Percentiles rank a stretch among this genome's conserved stretches.
Evolutionary conservation across 2,797 vertebrate species (phyloP).

Genomic region (Valencia hispanica): DNA sequence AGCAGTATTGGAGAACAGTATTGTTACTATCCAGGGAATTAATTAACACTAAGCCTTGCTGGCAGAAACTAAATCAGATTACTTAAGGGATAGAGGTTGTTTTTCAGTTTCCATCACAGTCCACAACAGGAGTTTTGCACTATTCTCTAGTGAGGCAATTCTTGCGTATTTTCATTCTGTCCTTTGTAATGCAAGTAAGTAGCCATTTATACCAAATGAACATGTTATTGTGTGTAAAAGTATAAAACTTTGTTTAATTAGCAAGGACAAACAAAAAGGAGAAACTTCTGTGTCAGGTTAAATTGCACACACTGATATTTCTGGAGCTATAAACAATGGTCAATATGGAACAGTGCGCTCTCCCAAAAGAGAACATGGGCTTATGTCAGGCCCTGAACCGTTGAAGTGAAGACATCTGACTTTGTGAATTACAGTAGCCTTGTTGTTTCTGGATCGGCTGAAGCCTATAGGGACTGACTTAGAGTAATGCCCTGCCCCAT

Average conservation of each 20-base stretch:
- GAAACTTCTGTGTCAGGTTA: constrained; percentile 5
- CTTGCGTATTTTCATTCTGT: constrained; percentile 11
- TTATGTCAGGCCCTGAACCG: constrained; percentile 68
- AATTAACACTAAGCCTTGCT: constrained; percentile 25
- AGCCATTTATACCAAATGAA: background rate
- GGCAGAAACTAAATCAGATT: constrained; percentile 27
- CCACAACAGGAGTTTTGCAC: constrained; percentile 28
- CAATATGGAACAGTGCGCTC: constrained; percentile 53
- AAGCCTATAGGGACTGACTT: constrained; percentile 77
- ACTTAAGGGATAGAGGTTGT: constrained; percentile 27
- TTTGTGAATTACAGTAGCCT: constrained; percentile 75
- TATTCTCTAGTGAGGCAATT: constrained; percentile 4
- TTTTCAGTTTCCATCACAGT: constrained; percentile 30
- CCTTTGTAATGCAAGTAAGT: background rate
- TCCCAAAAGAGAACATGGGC: constrained; percentile 59
- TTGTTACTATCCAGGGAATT: constrained; percentile 14
- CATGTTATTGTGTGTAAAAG: background rate
- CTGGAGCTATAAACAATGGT: constrained; percentile 29
- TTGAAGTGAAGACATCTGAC: constrained; percentile 75
- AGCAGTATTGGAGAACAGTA: constrained; percentile 5
- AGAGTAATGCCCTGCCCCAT: constrained; percentile 78
- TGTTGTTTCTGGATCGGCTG: constrained; percentile 77
- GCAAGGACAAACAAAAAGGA: background rate
- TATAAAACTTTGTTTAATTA: background rate
- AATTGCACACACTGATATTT: constrained; percentile 13